These are phyloP conservation scores for Pogonocichla stellata DNA, from an alignment of 2,113 vertebrate species.

Conservation along the genomic window DNA sequence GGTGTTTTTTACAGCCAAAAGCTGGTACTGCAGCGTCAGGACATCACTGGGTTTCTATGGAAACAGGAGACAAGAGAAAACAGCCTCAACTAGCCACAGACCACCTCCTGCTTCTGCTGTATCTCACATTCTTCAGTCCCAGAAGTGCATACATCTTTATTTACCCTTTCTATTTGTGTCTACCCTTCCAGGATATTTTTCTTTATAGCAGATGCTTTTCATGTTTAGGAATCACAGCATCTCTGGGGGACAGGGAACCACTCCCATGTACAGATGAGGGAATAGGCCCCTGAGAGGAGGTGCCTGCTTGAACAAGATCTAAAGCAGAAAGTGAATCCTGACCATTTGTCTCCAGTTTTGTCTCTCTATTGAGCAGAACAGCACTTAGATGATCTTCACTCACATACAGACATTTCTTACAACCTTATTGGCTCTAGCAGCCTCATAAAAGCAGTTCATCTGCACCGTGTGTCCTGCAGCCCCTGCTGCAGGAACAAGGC, in stretches of 20 bases:
- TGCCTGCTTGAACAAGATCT: not conserved
- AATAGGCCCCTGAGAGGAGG: not conserved
- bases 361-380: not conserved
- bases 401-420: not conserved
- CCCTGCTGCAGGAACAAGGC: not conserved
- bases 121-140: not conserved
- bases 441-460: not conserved
- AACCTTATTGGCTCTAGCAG: not conserved
- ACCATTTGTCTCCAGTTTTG: not conserved
- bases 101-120: not conserved
- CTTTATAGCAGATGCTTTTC: not conserved
- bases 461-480: not conserved
- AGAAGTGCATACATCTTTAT: not conserved
- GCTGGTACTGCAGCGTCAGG: not conserved
- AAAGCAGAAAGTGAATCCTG: not conserved
- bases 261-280: accelerated
- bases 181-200: not conserved
- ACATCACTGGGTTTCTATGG: not conserved
- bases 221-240: not conserved
- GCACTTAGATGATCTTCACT: not conserved
- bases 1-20: not conserved
- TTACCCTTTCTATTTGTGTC: not conserved
- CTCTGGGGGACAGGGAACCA: not conserved
- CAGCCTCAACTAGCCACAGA: not conserved
- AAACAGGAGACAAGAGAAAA: not conserved